phyloP scores from a whole-genome alignment of 1,140 invertebrate genomes.

The Lordiphosa stackelbergi region DNA sequence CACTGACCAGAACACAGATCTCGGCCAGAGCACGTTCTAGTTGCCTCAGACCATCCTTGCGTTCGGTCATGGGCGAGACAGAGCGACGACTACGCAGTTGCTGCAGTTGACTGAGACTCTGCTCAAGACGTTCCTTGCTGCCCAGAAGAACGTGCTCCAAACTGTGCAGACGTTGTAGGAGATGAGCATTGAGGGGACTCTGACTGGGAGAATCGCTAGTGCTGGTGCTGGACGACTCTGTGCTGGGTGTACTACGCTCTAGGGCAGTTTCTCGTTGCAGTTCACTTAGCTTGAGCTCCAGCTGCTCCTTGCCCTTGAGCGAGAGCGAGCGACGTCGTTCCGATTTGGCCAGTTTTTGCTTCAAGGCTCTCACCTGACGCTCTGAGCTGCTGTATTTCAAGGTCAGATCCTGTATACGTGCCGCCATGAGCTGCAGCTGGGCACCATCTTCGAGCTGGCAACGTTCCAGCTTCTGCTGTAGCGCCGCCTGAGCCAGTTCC shows the following conservation, averaged over 20 bases:
- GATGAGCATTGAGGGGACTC: conserved; percentile 72
- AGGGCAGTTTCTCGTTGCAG: conserved; percentile 86
- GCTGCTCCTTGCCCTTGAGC: conserved; percentile 87
- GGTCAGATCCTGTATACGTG: conserved; percentile 90
- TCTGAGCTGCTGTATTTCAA: conserved; percentile 88
- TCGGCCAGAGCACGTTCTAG: conserved; percentile 81
- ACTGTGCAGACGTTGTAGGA: conserved; percentile 79
- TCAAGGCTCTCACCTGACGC: conserved; percentile 86
- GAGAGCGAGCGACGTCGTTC: conserved; percentile 89
- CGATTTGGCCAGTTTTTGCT: conserved; percentile 87
- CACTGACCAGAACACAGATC: conserved; percentile 77
- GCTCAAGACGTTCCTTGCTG: conserved; percentile 77
- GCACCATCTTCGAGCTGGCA: conserved; percentile 84
- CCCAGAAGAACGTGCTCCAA: conserved; percentile 80
- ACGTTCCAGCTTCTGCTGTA: conserved; percentile 85
- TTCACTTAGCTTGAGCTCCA: conserved; percentile 89
- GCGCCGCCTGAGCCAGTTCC: conserved; percentile 85
- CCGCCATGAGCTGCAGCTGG: conserved; percentile 88
- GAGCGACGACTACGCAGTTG: conserved; percentile 79
- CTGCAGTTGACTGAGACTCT: conserved; percentile 78
- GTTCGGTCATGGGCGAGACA: conserved; percentile 80
- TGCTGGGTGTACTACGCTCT: conserved; percentile 77
- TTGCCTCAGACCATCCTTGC: conserved; percentile 80
- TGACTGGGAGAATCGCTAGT: conserved; percentile 35
- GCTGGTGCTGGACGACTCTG: conserved; percentile 44